phyloP scores from a whole-genome alignment of 2,113 vertebrate genomes.

The Nyctereutes procyonoides region DNA sequence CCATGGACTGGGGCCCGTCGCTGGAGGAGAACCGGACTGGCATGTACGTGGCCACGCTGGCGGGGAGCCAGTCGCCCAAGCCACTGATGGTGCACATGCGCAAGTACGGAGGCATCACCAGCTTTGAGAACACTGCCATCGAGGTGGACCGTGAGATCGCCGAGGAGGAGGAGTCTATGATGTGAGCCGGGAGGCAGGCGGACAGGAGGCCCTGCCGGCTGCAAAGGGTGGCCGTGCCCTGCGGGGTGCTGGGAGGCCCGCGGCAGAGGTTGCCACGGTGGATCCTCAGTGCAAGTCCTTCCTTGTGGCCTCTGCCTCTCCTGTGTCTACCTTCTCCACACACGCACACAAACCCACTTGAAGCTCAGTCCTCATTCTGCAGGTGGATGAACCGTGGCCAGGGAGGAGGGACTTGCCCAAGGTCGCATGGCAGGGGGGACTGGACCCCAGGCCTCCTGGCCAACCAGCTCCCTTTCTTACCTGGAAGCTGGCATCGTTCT shows the following conservation, averaged over 20 bases:
- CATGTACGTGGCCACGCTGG: constrained; percentile 87
- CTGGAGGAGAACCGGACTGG: constrained; percentile 90
- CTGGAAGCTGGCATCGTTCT: not conserved
- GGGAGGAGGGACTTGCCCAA: not conserved
- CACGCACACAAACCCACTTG: not conserved
- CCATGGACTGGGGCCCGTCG: constrained; percentile 89
- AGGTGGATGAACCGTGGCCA: constrained; percentile 11
- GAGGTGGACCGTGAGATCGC: constrained; percentile 90
- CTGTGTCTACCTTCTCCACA: not conserved
- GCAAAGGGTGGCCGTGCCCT: not conserved
- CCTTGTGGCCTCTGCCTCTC: constrained; percentile 32
- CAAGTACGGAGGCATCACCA: constrained; percentile 90
- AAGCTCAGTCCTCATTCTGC: not conserved
- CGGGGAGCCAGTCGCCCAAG: constrained; percentile 89
- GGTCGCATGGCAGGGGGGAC: not conserved
- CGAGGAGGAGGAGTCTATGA: constrained; percentile 89
- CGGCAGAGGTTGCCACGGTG: not conserved
- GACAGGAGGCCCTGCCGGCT: not conserved
- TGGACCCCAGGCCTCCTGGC: not conserved
- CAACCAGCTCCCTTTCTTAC: not conserved
- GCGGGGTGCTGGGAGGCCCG: not conserved
- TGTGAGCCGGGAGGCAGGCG: constrained; percentile 76
- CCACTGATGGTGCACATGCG: constrained; percentile 91
- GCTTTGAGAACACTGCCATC: constrained; percentile 90
- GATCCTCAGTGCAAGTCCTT: not conserved